These are phyloP conservation scores for Diadema setosum DNA, from an alignment of 35 echinoderm and acorn worm genomes.

Conservation along the genomic window DNA sequence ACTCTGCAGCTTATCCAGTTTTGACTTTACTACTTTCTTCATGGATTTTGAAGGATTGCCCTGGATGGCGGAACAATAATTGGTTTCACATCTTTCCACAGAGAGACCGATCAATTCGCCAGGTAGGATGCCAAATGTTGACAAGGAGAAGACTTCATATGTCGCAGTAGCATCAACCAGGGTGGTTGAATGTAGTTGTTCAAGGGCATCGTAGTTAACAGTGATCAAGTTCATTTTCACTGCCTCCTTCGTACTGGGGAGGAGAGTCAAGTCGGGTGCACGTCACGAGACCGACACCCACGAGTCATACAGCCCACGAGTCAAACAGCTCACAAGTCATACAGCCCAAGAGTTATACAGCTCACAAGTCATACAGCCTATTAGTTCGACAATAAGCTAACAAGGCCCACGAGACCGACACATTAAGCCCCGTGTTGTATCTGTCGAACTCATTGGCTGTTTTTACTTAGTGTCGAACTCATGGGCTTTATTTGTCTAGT, in stretches of 20 bases:
- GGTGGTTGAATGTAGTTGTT: neutral
- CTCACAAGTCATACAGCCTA: no score
- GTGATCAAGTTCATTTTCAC: slow-evolving; percentile 14
- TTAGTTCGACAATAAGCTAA: no score
- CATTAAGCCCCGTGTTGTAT: no score
- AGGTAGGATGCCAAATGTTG: neutral
- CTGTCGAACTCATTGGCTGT: no score
- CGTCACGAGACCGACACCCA: no score
- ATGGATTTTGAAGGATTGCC: neutral
- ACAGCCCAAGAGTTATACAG: no score
- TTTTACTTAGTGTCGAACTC: no score
- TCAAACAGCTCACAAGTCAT: no score
- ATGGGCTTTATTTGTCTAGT: no score
- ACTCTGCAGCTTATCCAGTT: neutral
- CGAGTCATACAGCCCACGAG: no score
- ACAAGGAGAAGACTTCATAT: slow-evolving; percentile 3
- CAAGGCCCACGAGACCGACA: no score
- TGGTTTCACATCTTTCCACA: neutral
- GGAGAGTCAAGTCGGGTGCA: neutral
- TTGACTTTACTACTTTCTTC: neutral
- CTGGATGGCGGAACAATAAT: neutral
- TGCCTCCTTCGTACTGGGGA: neutral
- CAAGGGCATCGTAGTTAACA: slow-evolving; percentile 5
- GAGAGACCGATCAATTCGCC: neutral
- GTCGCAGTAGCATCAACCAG: neutral